phyloP scores from a whole-genome alignment of 2,888 invertebrate genomes.

The Eutolmus rufibarbis region DNA sequence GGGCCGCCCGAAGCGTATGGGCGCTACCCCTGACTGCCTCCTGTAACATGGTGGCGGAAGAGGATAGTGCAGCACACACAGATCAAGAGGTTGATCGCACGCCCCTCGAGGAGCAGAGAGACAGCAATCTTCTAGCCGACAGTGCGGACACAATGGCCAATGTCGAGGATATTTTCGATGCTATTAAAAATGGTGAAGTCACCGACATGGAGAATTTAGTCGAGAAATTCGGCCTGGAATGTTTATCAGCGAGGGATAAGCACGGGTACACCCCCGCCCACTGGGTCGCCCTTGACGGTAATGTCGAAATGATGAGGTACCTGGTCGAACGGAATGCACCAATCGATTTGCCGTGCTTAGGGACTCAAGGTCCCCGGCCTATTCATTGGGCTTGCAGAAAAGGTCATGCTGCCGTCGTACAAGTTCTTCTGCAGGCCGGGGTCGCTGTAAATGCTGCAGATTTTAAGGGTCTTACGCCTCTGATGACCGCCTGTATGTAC shows the following conservation, averaged over 20 bases:
- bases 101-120: constrained; percentile 61
- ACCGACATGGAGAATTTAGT: constrained; percentile 83
- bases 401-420: constrained; percentile 89
- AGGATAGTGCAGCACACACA: constrained; percentile 66
- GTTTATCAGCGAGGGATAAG: constrained; percentile 82
- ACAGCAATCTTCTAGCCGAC: constrained; percentile 62
- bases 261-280: constrained; percentile 94
- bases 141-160: constrained; percentile 53
- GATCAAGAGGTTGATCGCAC: constrained; percentile 59
- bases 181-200: constrained; percentile 84
- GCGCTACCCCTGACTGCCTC: constrained; percentile 81
- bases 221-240: constrained; percentile 80
- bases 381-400: constrained; percentile 95
- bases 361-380: constrained; percentile 88
- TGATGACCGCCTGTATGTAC: constrained; percentile 94
- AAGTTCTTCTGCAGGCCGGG: constrained; percentile 78
- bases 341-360: constrained; percentile 84
- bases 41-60: constrained; percentile 79
- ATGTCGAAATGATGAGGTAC: constrained; percentile 88
- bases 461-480: constrained; percentile 83
- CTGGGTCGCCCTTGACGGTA: constrained; percentile 85
- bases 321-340: constrained; percentile 84
- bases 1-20: constrained; percentile 90
- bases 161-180: constrained; percentile 79
- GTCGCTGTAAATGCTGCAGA: constrained; percentile 90